A percentile compares a stretch with the other conserved stretches of the same genome.
Conservation (phyloP, 1,140 invertebrate genomes). For the Oedothorax gibbosus region DNA sequence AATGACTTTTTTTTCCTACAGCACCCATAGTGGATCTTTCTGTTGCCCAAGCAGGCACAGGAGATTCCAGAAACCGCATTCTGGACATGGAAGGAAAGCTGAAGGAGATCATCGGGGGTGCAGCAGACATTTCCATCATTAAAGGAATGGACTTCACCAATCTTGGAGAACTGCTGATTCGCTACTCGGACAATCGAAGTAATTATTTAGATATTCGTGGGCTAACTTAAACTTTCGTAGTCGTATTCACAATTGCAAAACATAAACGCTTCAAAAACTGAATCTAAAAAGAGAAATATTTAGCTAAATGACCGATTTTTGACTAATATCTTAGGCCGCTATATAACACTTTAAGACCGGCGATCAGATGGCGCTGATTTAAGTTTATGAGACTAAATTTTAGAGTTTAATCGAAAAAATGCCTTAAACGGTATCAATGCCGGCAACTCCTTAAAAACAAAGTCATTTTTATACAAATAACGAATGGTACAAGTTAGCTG, state of each 20-base stretch:
- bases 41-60: slow-evolving; percentile 29
- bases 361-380: no score
- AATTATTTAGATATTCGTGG: not conserved
- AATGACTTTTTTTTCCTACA: not conserved
- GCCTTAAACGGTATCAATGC: no score
- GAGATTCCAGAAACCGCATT: slow-evolving; percentile 7
- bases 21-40: slow-evolving; percentile 34
- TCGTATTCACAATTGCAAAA: not conserved
- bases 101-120: slow-evolving; percentile 10
- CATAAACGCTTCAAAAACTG: not conserved
- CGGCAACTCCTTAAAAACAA: no score
- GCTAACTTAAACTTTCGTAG: not conserved
- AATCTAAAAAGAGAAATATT: no score
- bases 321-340: no score
- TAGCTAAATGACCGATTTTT: no score
- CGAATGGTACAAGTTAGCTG: no score
- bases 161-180: not conserved
- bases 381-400: no score
- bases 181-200: slow-evolving; percentile 1
- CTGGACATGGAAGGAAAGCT: slow-evolving; percentile 8
- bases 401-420: no score
- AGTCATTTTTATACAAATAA: no score
- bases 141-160: slow-evolving; percentile 4
- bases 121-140: not conserved
- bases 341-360: no score